Evolutionary conservation across 2,797 vertebrate genomes (phyloP), one percentile per base, ranked within the genome.

Genomic region (Psittacula derbiana): DNA sequence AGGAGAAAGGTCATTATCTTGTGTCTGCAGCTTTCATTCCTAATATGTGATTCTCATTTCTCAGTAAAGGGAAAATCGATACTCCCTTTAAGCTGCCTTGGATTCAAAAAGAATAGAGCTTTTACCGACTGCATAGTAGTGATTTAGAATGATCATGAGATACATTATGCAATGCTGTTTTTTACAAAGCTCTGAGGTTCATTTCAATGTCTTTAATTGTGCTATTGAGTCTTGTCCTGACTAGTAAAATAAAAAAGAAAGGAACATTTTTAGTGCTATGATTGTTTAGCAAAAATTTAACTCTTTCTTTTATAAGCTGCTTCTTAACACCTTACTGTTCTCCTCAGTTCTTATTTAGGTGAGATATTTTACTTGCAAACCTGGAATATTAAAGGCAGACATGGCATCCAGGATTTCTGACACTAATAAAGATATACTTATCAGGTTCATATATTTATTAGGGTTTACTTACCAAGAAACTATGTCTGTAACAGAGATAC

Each of bases 21-120:
- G 91, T 95, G 95, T 97, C 95, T 97, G 95, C 66, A 94, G 86
- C 88, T 97, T 94, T 97, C 86, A 0, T 65, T 97, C 65, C 69
- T 97, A 96, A 97, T 97, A 97, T 91, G 95, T 93, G 92, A 94
- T 80, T 95, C 94, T 95, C 94, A 95, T 97, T 98, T 97, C 92
- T 96, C 96, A 96, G 95, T 90, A 96, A 95, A 96, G 65, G 84
- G 90, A 96, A 98, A 97, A 97, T 98, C 97, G 96, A 98, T 98
- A 98, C 91, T 92, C 69, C 57, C 94, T 97, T 96, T 95, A 96
- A 94, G 91, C 94, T 97, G 80, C 90, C 94, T 93, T 93, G 92
- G 88, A 97, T 96, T 97, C 83, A 87, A 84, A 96, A 93, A 91
- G 86, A 79, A 94, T 80, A 92, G 94, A 95, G 88, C 47, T 95